Conservation (phyloP, 2,113 vertebrate species). For the Cygnus buccinator region DNA sequence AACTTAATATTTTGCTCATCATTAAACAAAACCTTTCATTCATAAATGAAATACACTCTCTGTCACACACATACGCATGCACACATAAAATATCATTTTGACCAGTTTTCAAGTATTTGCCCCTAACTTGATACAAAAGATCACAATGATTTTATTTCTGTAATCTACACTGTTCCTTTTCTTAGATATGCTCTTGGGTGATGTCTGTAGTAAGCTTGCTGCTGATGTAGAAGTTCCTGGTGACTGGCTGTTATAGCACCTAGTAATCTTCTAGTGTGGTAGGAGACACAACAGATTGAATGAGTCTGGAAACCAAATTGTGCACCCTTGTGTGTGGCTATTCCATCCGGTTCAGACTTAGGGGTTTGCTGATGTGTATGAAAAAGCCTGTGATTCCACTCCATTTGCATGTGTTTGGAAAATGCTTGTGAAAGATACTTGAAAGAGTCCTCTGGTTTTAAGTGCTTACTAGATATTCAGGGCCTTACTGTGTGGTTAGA, state of each 20-base stretch:
- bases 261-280: not conserved
- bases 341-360: not conserved
- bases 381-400: not conserved
- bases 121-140: not conserved
- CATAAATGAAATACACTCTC: too few species aligned
- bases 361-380: not conserved
- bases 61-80: too few species aligned
- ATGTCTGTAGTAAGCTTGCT: not conserved
- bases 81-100: not conserved
- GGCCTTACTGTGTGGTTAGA: not conserved
- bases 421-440: not conserved
- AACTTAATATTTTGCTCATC: not conserved
- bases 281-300: not conserved
- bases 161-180: not conserved
- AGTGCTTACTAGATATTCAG: not conserved
- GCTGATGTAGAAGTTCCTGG: not conserved
- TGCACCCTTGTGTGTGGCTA: fast-evolving
- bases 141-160: not conserved
- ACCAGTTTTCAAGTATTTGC: not conserved
- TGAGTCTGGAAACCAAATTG: not conserved
- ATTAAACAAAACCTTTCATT: not conserved
- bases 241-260: not conserved
- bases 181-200: not conserved
- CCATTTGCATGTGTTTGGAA: fast-evolving
- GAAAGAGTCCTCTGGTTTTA: not conserved